Conservation (phyloP, 2,113 vertebrate species). For the Microcebus griseorufus region DNA sequence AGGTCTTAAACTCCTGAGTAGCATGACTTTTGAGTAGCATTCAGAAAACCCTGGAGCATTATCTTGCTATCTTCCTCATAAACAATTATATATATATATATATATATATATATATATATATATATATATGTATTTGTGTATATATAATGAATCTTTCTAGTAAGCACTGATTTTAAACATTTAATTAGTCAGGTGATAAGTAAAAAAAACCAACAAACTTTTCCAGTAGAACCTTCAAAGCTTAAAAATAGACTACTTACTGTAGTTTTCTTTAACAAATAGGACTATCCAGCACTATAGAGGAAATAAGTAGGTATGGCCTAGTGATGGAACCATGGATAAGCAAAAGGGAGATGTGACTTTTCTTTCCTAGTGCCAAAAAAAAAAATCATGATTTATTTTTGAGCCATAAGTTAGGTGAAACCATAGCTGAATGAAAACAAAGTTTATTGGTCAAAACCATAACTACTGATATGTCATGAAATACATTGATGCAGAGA, state of each 20-base stretch:
- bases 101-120: no score
- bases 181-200: not conserved
- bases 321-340: not conserved
- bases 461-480: not conserved
- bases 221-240: not conserved
- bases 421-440: not conserved
- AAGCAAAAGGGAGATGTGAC: no score
- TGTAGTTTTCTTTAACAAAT: not conserved
- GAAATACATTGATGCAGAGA: not conserved
- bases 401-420: not conserved
- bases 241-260: not conserved
- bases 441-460: not conserved
- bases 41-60: not conserved
- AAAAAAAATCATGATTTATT: not conserved
- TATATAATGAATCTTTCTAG: not conserved
- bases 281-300: not conserved
- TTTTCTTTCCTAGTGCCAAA: not conserved
- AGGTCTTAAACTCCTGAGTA: not conserved
- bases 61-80: not conserved
- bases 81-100: not conserved
- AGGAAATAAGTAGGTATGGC: not conserved
- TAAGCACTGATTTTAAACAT: not conserved
- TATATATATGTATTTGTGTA: no score
- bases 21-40: not conserved
- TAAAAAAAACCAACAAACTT: not conserved